A percentile compares a stretch with the other conserved stretches of the same genome.
Conservation (phyloP, 2,113 vertebrate species). For the Marmota monax region DNA sequence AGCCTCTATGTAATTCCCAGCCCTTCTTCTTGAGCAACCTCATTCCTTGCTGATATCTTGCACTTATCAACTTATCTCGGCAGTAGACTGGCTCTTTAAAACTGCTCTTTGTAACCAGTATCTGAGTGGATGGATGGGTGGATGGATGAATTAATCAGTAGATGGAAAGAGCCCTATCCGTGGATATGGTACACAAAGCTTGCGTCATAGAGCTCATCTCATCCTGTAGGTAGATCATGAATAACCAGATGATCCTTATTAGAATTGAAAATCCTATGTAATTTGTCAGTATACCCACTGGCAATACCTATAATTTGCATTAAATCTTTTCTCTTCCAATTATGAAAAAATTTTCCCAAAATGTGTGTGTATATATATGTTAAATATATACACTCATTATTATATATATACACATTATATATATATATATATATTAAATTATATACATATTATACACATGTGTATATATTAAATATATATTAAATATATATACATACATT, state of each 20-base stretch:
- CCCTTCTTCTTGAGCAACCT: too few species aligned
- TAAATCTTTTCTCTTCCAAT: neutral
- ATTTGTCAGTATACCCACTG: neutral
- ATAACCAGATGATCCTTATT: neutral
- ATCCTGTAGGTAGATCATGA: neutral
- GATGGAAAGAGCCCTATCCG: neutral
- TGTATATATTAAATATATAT: too few species aligned
- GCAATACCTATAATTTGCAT: neutral
- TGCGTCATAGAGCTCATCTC: neutral
- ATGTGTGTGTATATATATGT: too few species aligned
- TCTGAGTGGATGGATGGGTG: neutral
- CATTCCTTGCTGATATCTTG: neutral
- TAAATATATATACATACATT: neutral
- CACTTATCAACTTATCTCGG: neutral
- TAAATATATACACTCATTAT: too few species aligned
- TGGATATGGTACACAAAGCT: neutral
- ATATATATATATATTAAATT: too few species aligned
- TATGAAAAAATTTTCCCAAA: neutral
- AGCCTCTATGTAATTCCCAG: too few species aligned
- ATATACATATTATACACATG: too few species aligned
- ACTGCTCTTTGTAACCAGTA: neutral
- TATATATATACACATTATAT: too few species aligned
- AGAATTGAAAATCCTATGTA: neutral
- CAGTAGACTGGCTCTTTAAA: neutral
- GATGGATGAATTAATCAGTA: neutral